phyloP scores from a whole-genome alignment of 2,888 invertebrate genomes.

The Xylota segnis region DNA sequence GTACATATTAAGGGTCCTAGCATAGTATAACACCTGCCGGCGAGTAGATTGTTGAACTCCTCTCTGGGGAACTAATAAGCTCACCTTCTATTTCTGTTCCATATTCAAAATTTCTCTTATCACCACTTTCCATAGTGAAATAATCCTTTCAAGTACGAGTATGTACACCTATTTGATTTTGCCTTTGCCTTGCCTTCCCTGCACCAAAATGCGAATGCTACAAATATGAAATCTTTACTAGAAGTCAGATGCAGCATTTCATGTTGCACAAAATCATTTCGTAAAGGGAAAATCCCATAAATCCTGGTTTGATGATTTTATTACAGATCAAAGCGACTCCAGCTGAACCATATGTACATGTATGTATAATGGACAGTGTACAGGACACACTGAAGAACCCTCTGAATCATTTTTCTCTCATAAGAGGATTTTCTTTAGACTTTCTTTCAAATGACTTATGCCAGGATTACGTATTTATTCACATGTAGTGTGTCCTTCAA shows the following conservation, averaged over 20 bases:
- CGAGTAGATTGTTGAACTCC: too few relatives aligned
- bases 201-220: too few relatives aligned
- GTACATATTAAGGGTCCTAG: too few relatives aligned
- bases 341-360: too few relatives aligned
- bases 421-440: slow-evolving; percentile 44
- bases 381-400: background rate
- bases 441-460: slow-evolving; percentile 34
- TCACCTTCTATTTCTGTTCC: too few relatives aligned
- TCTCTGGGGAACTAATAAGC: too few relatives aligned
- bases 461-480: slow-evolving; percentile 15
- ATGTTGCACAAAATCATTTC: slow-evolving; percentile 14
- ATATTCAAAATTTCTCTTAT: too few relatives aligned
- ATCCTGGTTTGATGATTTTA: slow-evolving; percentile 33
- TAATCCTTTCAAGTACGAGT: too few relatives aligned
- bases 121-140: too few relatives aligned
- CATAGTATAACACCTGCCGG: too few relatives aligned
- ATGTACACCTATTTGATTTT: too few relatives aligned
- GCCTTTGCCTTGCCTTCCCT: too few relatives aligned
- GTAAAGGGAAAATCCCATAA: slow-evolving; percentile 21
- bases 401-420: slow-evolving; percentile 26
- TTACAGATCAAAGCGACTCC: slow-evolving; percentile 16
- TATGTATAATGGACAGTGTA: background rate
- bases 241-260: slow-evolving; percentile 11
- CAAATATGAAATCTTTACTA: background rate
- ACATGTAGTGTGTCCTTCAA: background rate